Percentiles rank a stretch among this genome's conserved stretches.
Conservation (phyloP, 2,113 vertebrate species). For the Urocynchramus pylzowi region DNA sequence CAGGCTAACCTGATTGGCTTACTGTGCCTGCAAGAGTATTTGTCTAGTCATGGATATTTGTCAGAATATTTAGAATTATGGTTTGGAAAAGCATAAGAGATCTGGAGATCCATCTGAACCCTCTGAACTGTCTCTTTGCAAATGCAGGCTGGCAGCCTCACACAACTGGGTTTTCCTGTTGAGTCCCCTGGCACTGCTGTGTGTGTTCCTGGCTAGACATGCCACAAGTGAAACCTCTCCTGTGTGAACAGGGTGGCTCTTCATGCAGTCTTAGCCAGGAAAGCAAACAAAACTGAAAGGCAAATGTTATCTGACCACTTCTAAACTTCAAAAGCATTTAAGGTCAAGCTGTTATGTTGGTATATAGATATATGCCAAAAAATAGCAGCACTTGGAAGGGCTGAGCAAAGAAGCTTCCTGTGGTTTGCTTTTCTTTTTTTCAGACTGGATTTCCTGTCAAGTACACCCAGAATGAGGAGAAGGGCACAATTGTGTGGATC, state of each 20-base stretch:
- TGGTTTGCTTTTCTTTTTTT: background rate
- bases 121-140: background rate
- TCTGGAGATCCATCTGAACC: background rate
- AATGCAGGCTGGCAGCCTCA: background rate
- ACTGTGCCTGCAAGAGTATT: background rate
- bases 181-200: background rate
- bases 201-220: background rate
- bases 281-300: slow-evolving; percentile 15
- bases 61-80: background rate
- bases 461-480: background rate
- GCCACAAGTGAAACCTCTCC: background rate
- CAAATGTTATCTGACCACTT: background rate
- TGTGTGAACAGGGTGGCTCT: background rate
- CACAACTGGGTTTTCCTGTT: background rate
- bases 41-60: background rate
- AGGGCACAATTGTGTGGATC: background rate
- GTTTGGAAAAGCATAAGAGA: background rate
- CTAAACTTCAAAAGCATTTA: background rate
- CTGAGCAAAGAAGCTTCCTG: slow-evolving; percentile 7
- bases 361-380: background rate
- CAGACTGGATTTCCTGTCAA: background rate
- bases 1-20: background rate
- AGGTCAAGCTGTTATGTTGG: background rate
- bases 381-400: background rate
- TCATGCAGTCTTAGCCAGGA: background rate